Evolutionary conservation across 2,113 vertebrate genomes (phyloP).

Genomic region (Caloenas nicobarica): DNA sequence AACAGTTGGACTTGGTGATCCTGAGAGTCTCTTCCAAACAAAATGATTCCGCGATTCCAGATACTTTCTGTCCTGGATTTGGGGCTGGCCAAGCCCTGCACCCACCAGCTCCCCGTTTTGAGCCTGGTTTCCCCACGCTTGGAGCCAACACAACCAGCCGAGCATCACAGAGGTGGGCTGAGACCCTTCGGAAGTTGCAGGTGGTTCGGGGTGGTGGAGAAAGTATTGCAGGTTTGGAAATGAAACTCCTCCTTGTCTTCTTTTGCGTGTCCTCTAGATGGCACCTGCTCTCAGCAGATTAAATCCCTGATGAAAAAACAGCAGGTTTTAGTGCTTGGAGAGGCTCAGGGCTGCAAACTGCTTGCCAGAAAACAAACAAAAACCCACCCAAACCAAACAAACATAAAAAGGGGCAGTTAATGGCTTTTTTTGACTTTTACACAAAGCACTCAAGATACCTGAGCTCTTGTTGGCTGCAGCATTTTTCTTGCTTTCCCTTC

Average conservation of each 20-base stretch:
- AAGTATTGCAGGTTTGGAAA: neutral
- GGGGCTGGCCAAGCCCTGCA: neutral
- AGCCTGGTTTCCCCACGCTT: fast-evolving
- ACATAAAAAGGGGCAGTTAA: neutral
- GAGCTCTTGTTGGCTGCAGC: fast-evolving
- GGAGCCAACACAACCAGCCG: fast-evolving
- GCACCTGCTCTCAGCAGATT: slow-evolving; percentile 51
- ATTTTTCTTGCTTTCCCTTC: neutral
- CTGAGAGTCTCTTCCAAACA: no score
- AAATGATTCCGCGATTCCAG: neutral
- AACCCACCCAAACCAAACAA: fast-evolving
- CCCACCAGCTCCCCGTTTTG: fast-evolving
- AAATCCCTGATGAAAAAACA: neutral
- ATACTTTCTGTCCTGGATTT: fast-evolving
- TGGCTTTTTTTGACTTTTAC: neutral
- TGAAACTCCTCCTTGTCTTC: neutral
- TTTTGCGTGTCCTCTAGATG: slow-evolving; percentile 39
- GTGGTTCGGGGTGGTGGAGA: neutral
- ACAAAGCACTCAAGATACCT: neutral
- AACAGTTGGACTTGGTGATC: no score
- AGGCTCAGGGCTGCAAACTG: neutral
- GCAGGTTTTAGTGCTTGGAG: neutral
- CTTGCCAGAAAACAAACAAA: neutral
- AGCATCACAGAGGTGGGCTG: fast-evolving
- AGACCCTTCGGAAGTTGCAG: fast-evolving